A percentile compares a stretch with the other conserved stretches of the same genome.
phyloP scores from a whole-genome alignment of 2,888 invertebrate genomes.

The Pilophorus perplexus region DNA sequence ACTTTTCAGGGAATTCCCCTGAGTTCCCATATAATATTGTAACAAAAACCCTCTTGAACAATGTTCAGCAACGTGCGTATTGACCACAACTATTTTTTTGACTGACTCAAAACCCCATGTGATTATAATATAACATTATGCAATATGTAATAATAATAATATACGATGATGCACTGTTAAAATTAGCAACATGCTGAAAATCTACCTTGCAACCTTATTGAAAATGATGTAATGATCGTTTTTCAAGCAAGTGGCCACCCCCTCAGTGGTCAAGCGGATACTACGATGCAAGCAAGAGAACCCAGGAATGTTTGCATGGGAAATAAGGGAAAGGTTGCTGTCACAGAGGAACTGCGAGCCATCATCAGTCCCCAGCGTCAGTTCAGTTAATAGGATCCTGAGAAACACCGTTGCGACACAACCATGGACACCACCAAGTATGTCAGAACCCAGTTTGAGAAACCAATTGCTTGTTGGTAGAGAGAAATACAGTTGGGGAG shows the following conservation, averaged over 20 bases:
- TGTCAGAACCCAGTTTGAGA: not conserved
- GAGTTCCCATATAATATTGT: too few relatives aligned
- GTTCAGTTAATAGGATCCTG: constrained; percentile 89
- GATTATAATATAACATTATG: too few relatives aligned
- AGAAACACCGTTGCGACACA: constrained; percentile 71
- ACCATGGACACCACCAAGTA: constrained; percentile 21
- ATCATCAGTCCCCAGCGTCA: constrained; percentile 87
- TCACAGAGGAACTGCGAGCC: constrained; percentile 88
- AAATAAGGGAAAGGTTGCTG: constrained; percentile 85
- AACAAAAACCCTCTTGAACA: too few relatives aligned
- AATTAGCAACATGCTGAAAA: too few relatives aligned
- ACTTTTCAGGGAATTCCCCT: too few relatives aligned
- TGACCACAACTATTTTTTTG: too few relatives aligned
- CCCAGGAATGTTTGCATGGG: constrained; percentile 96
- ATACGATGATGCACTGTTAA: too few relatives aligned
- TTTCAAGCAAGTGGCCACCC: constrained; percentile 91
- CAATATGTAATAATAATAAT: too few relatives aligned
- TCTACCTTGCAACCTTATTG: not conserved
- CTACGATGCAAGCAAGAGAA: constrained; percentile 91
- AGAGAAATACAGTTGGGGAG: too few relatives aligned
- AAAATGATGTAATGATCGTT: not conserved
- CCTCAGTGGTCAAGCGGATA: constrained; percentile 92
- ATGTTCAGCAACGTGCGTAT: too few relatives aligned
- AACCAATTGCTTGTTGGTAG: too few relatives aligned
- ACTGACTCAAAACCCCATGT: too few relatives aligned